Conservation (phyloP, 2,113 vertebrate genomes). For the Sialia sialis region DNA sequence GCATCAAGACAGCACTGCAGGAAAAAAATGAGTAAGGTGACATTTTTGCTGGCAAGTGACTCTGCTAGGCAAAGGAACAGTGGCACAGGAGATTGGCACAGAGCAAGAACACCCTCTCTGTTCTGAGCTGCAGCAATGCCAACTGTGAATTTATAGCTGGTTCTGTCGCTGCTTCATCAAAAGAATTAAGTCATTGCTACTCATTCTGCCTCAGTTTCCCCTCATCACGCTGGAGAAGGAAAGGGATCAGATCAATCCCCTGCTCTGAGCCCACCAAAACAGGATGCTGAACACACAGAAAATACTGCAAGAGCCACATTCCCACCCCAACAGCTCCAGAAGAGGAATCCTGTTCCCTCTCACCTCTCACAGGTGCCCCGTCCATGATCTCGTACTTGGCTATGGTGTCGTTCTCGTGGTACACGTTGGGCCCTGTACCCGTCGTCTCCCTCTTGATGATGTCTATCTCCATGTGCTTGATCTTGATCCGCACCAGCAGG, state of each 20-base stretch:
- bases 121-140: background rate
- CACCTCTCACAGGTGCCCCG: conserved; percentile 93
- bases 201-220: background rate
- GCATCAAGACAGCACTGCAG: background rate
- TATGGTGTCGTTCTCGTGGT: conserved; percentile 96
- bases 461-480: conserved; percentile 98
- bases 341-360: background rate
- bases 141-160: background rate
- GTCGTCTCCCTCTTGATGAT: conserved; percentile 98
- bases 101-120: background rate
- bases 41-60: background rate
- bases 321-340: background rate
- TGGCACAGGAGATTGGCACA: background rate
- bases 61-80: background rate
- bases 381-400: conserved; percentile 99
- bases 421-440: conserved; percentile 92
- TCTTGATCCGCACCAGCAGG: conserved; percentile 96
- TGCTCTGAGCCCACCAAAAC: background rate
- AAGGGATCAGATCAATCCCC: background rate
- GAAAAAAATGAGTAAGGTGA: conserved; percentile 1
- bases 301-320: accelerated
- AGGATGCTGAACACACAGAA: background rate
- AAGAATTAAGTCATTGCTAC: background rate
- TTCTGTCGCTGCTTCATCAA: background rate
- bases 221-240: background rate